Evolutionary conservation across 2,888 invertebrate species (phyloP).

Genomic region (Andrena bucephala): DNA sequence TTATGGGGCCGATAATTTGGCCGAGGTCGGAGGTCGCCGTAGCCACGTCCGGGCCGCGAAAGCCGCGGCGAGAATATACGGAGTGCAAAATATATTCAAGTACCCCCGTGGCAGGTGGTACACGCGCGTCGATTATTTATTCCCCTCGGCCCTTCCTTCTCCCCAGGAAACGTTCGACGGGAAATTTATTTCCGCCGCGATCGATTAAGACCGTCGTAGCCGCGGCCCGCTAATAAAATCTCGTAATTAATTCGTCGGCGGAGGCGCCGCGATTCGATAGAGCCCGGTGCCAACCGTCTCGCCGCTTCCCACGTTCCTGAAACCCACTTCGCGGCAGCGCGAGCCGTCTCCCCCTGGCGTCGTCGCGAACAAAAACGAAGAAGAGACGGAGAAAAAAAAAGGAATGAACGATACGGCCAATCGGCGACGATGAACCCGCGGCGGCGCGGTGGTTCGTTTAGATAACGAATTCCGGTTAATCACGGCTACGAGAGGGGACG

Average conservation of each 20-base stretch:
- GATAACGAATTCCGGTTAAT: constrained; percentile 49
- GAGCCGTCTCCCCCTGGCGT: not conserved
- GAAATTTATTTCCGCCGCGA: constrained; percentile 61
- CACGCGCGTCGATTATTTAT: constrained; percentile 69
- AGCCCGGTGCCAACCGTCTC: constrained; percentile 4
- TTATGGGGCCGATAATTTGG: constrained; percentile 71
- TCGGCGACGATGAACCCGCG: constrained; percentile 14
- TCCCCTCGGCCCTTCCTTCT: constrained; percentile 29
- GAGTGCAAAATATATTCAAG: constrained; percentile 67
- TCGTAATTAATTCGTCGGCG: constrained; percentile 44
- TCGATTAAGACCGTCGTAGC: constrained; percentile 37
- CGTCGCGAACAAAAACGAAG: not conserved
- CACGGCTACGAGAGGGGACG: not conserved
- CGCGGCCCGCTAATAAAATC: constrained; percentile 51
- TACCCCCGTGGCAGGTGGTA: constrained; percentile 57
- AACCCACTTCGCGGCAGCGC: constrained; percentile 41
- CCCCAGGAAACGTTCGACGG: constrained; percentile 44
- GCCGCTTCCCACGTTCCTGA: constrained; percentile 48
- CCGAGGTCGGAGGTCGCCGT: constrained; percentile 59
- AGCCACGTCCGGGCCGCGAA: constrained; percentile 38
- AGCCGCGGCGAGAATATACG: constrained; percentile 55
- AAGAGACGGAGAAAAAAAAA: not conserved
- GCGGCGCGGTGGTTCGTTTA: constrained; percentile 38
- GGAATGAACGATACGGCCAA: not conserved
- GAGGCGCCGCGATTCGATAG: constrained; percentile 27